Percentiles rank a stretch among this genome's conserved stretches.
These are phyloP conservation scores for Propithecus coquereli DNA, from an alignment of 2,113 vertebrate genomes.

Conservation along the genomic window DNA sequence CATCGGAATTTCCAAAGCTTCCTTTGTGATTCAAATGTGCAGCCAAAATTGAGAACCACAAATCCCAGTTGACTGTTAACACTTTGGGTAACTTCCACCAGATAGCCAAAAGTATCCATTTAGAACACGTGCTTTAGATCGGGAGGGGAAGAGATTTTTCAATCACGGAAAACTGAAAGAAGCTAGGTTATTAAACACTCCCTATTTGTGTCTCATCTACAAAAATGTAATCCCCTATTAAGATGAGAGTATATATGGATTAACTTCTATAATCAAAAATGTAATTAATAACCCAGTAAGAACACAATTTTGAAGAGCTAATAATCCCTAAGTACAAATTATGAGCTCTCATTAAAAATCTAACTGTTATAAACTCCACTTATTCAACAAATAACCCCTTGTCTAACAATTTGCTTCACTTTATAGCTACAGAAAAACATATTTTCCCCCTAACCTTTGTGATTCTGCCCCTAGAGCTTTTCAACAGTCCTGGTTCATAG, in stretches of 20 bases:
- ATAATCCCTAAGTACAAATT: constrained; percentile 70
- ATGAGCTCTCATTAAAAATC: constrained; percentile 69
- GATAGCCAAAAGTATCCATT: neutral
- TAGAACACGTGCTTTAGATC: neutral
- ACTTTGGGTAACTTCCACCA: neutral
- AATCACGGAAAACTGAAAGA: neutral
- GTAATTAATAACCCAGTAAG: constrained; percentile 72
- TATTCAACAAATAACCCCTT: constrained; percentile 58
- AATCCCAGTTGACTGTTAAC: neutral
- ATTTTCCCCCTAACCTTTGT: neutral
- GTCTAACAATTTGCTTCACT: constrained; percentile 38
- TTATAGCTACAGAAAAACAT: constrained; percentile 20
- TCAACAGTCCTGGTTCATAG: neutral
- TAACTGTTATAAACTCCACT: constrained; percentile 54
- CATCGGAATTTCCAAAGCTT: neutral
- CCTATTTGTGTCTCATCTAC: constrained; percentile 39
- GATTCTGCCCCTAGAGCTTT: neutral
- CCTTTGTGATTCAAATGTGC: neutral
- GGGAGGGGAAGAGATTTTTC: neutral
- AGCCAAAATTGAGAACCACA: neutral
- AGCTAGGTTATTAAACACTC: constrained; percentile 31
- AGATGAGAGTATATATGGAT: constrained; percentile 56
- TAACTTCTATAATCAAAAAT: constrained; percentile 67
- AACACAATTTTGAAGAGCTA: constrained; percentile 71
- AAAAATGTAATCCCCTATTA: constrained; percentile 64